phyloP scores from a whole-genome alignment of 2,113 vertebrate species.

The Mobula birostris region DNA sequence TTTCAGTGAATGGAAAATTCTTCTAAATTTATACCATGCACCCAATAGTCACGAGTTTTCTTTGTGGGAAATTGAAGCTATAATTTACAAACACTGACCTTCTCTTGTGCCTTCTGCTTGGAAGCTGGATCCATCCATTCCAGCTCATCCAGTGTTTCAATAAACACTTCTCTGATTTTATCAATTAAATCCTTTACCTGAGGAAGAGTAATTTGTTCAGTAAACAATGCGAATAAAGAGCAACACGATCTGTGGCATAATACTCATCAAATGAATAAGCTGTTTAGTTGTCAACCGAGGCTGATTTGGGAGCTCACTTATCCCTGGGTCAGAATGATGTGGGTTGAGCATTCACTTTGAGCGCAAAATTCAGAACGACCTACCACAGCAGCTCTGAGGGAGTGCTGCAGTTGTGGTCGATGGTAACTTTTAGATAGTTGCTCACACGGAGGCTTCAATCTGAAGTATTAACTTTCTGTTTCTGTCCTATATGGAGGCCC shows the following conservation, averaged over 20 bases:
- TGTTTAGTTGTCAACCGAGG: neutral
- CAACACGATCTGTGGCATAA: neutral
- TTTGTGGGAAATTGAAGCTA: neutral
- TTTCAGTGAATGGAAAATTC: neutral
- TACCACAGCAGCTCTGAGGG: neutral
- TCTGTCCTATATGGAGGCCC: too few species aligned
- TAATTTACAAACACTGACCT: slow-evolving; percentile 55
- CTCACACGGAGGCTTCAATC: too few species aligned
- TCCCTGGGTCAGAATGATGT: neutral
- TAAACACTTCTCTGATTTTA: slow-evolving; percentile 80
- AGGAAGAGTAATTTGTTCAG: slow-evolving; percentile 38
- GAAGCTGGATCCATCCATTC: slow-evolving; percentile 86
- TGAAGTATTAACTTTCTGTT: too few species aligned
- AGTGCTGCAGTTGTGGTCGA: neutral
- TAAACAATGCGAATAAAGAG: neutral
- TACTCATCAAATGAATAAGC: neutral
- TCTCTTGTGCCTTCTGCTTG: slow-evolving; percentile 81
- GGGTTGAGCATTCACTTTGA: neutral
- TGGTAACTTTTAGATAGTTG: neutral
- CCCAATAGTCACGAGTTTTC: neutral
- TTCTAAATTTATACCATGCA: neutral
- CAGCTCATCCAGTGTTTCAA: slow-evolving; percentile 85
- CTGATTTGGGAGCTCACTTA: neutral
- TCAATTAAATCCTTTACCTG: slow-evolving; percentile 81
- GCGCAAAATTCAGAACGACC: neutral